These are phyloP conservation scores for Zaprionus lineosus DNA, from an alignment of 2,888 invertebrate species.

Conservation along the genomic window DNA sequence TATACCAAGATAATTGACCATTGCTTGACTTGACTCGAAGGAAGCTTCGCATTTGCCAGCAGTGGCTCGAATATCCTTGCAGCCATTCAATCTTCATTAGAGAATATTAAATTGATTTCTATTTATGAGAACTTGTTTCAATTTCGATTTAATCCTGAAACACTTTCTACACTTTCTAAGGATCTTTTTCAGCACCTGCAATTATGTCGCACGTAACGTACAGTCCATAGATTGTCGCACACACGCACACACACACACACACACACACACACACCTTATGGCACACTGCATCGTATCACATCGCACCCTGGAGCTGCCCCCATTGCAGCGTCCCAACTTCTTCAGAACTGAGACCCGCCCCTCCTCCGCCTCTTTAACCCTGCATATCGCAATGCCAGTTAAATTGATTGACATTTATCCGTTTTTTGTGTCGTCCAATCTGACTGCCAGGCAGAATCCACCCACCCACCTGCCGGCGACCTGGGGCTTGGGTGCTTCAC, in stretches of 20 bases:
- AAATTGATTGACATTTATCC: constrained; percentile 71
- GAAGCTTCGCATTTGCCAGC: no score
- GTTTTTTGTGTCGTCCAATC: constrained; percentile 36
- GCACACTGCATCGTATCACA: no score
- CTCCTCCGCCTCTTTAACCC: constrained; percentile 6
- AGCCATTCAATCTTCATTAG: no score
- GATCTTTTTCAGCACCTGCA: not conserved
- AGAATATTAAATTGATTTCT: not conserved
- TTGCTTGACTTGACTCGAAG: no score
- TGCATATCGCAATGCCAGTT: constrained; percentile 59
- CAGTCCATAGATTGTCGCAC: not conserved
- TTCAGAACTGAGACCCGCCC: not conserved
- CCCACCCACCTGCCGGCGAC: constrained; percentile 9
- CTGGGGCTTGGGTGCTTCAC: constrained; percentile 9
- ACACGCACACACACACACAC: not conserved
- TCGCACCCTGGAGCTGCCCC: no score
- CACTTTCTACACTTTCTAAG: not conserved
- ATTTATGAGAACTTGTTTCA: not conserved
- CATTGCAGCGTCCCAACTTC: not conserved
- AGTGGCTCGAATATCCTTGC: no score
- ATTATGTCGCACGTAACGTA: not conserved
- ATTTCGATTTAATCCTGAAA: not conserved
- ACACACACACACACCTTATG: no score
- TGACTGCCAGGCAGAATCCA: constrained; percentile 1
- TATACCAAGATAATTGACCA: no score